Evolutionary conservation across 2,113 vertebrate species (phyloP), one percentile per base, ranked within the genome.

Genomic region (Neodontobutis hainanensis): DNA sequence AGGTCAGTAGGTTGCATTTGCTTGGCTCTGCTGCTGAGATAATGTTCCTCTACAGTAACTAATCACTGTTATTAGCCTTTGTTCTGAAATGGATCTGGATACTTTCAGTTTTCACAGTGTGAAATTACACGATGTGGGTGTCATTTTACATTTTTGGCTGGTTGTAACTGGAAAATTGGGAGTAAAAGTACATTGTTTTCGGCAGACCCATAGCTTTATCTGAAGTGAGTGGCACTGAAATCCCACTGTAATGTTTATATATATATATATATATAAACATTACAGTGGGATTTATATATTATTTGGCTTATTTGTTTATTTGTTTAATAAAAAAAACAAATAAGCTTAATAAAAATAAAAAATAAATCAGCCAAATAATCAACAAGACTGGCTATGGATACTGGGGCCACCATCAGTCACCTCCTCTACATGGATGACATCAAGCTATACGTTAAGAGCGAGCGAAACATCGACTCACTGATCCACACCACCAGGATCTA

Each of bases 1-100:
- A 77, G 85, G 80, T 87, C 75, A 88, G 80, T 85, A 68, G 80
- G 80, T 47, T 73, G 62, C 71, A 58, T 65, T 52, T 61, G 38
- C 67, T 74, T 49, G 48, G 35, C 38, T 19, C 16, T 53, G 71
- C 59, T 56, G 71, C 70, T 36, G 73, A 43, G 70, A 77, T 68
- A 62, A 72, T 35, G 42, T 59, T 14, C 5, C 16, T 53, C 59
- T 48, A 60, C 66, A 55, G 60, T 27, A 70, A 9, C 64, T 53
- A 74, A 80, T 79, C 35, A 58, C 74, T 45, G 46, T 70, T 72
- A 60, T 67, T 73, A 62, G 12, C 40, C 16, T 65, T 52, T 61
- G 59, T 59, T 65, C 44, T 43, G 5, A 70, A 67, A 69, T 15
- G 53, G 11, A 74, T 72, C 40, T 43, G n/a, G 43, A 51, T 11